Conservation (phyloP, 2,888 invertebrate species). For the Eupithecia exiguata region DNA sequence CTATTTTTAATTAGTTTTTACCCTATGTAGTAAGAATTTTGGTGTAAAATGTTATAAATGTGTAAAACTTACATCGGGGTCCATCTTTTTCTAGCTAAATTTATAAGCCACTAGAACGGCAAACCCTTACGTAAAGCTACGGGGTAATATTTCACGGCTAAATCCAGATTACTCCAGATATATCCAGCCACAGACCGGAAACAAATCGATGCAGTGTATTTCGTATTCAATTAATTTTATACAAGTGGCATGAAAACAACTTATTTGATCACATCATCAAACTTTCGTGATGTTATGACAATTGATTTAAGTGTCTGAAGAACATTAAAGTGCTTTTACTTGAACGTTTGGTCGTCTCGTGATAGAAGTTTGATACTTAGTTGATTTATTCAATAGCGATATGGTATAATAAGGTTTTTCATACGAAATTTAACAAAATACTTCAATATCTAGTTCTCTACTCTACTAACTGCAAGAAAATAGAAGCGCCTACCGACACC, state of each 20-base stretch:
- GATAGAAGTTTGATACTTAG: neutral
- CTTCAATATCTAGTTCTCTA: neutral
- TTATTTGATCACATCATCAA: neutral
- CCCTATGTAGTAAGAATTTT: neutral
- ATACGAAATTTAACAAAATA: neutral
- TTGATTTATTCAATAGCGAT: neutral
- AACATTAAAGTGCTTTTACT: neutral
- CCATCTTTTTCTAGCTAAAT: neutral
- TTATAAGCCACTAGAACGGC: neutral
- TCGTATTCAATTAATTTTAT: constrained; percentile 6
- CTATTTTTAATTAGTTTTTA: neutral
- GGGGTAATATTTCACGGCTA: constrained; percentile 7
- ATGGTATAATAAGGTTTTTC: neutral
- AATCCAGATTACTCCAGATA: constrained; percentile 4
- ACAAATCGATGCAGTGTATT: constrained; percentile 19
- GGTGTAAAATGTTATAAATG: neutral
- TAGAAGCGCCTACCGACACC: constrained; percentile 24
- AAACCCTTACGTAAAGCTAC: neutral
- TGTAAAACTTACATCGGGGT: neutral
- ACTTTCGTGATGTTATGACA: neutral
- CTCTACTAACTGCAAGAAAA: neutral
- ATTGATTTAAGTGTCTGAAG: neutral
- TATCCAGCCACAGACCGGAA: constrained; percentile 2
- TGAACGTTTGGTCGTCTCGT: neutral
- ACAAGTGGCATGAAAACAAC: neutral